Evolutionary conservation across 2,888 invertebrate species (phyloP), one percentile per base, ranked within the genome.

Genomic region (Rhagium mordax): DNA sequence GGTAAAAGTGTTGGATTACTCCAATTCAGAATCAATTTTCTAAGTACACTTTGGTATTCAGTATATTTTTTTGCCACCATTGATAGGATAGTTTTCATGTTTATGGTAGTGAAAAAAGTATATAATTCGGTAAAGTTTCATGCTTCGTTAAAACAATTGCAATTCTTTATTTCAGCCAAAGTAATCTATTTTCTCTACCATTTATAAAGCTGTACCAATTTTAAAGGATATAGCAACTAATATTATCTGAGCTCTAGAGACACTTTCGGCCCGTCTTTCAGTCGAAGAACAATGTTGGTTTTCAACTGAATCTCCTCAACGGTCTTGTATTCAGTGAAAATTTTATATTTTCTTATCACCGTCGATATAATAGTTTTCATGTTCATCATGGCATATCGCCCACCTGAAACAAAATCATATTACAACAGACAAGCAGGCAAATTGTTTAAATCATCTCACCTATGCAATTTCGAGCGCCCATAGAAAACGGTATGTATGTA

Each of bases 381-480:
- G 7, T 72, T 72, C 78, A 80, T 76, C 78, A 79, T 76, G 16
- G 77, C 82, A 41, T 77, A 81, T 73, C 71, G 78, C 24, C 66
- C 27, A 24, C 81, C 81, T 81, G 33, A 49, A 78, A 79, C 20
- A 20, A 70, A 21, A 53, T 5, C 1, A 48, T 47, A 5, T 47
- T 47, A 5, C 3, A 8, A 10, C n/a, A 20, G 18, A 13, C 21
- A 24, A n/a, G 2, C 3, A 20, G 24, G 10, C 3, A 59, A 5
- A n/a, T 33, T 15, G 49, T 49, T 49, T 41, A 70, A 21, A 53
- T 0, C 10, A 48, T 33, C 87, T 84, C 82, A 90, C 90, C 90
- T 78, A 90, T 89, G 79, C 90, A 90, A 81, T 90, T 89, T 74
- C 90, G 87, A 0, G 85, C 79, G 3, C 90, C 90, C 66, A 85